These are phyloP conservation scores for Ectropis crepuscularia DNA, from an alignment of 2,888 invertebrate species.

Conservation along the genomic window DNA sequence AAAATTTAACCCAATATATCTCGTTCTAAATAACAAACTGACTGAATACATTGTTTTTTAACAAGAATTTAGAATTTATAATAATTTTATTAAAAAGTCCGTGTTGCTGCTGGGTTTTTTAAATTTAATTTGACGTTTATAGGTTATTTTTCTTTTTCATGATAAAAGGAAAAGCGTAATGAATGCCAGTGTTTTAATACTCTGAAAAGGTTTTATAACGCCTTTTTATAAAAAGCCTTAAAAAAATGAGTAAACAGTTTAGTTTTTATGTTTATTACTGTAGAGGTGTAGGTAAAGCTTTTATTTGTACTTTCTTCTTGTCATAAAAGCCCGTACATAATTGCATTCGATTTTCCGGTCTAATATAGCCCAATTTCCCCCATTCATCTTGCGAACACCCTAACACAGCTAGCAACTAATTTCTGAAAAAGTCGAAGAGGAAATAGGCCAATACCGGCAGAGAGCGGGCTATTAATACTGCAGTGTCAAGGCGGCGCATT, in stretches of 20 bases:
- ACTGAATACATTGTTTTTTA: constrained; percentile 40
- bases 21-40: constrained; percentile 47
- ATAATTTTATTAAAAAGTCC: constrained; percentile 36
- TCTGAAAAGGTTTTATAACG: constrained; percentile 23
- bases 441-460: constrained; percentile 62
- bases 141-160: not conserved
- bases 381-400: constrained; percentile 14
- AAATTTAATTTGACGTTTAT: constrained; percentile 40
- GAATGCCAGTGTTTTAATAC: constrained; percentile 34
- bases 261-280: too few relatives aligned
- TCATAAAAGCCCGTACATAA: not conserved
- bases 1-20: constrained; percentile 48
- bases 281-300: too few relatives aligned
- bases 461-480: constrained; percentile 71
- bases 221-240: constrained; percentile 14
- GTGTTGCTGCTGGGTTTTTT: constrained; percentile 56
- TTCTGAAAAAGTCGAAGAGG: constrained; percentile 46
- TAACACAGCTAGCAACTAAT: constrained; percentile 31
- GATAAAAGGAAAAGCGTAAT: constrained; percentile 28
- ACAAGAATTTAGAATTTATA: constrained; percentile 39
- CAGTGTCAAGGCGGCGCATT: constrained; percentile 79
- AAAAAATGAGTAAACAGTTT: not conserved
- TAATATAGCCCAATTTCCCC: constrained; percentile 6
- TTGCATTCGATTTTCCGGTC: not conserved
- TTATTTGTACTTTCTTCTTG: too few relatives aligned